A percentile compares a stretch with the other conserved stretches of the same genome.
phyloP scores from a whole-genome alignment of 2,888 invertebrate genomes.

The Aromia moschata region DNA sequence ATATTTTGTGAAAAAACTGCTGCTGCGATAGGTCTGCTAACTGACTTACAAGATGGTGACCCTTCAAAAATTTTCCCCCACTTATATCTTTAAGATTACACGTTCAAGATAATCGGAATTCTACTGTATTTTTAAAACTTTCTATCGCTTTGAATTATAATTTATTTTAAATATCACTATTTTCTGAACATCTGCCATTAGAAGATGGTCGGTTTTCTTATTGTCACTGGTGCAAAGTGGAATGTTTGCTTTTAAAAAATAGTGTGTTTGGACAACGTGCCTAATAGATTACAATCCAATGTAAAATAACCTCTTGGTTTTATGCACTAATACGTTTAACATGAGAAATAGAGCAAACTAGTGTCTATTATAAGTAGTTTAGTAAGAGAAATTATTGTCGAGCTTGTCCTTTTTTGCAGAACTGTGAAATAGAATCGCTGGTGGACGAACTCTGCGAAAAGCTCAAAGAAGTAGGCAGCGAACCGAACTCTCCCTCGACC shows the following conservation, averaged over 20 bases:
- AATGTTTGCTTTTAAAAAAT: neutral
- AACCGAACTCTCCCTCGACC: conserved; percentile 27
- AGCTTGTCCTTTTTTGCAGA: conserved; percentile 64
- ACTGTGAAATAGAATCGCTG: conserved; percentile 81
- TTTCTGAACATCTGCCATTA: too few relatives aligned
- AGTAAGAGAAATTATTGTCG: neutral
- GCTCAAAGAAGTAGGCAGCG: conserved; percentile 74
- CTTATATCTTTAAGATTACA: too few relatives aligned
- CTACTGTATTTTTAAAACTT: too few relatives aligned
- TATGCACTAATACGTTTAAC: neutral
- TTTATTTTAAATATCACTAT: too few relatives aligned
- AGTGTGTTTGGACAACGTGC: conserved; percentile 7
- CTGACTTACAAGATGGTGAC: too few relatives aligned
- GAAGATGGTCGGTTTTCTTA: too few relatives aligned
- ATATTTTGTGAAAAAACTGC: too few relatives aligned
- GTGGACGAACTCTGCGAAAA: conserved; percentile 85
- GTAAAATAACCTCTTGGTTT: neutral
- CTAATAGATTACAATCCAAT: neutral
- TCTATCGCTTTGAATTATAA: too few relatives aligned
- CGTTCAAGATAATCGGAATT: too few relatives aligned
- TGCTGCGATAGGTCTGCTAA: too few relatives aligned
- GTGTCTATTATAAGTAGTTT: neutral
- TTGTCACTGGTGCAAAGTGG: conserved; percentile 15
- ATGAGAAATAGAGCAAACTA: neutral
- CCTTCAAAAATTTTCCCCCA: too few relatives aligned